Percentiles rank a stretch among this genome's conserved stretches.
These are phyloP conservation scores for Triplophysa siluroides DNA, from an alignment of 2,113 vertebrate genomes.

Conservation along the genomic window DNA sequence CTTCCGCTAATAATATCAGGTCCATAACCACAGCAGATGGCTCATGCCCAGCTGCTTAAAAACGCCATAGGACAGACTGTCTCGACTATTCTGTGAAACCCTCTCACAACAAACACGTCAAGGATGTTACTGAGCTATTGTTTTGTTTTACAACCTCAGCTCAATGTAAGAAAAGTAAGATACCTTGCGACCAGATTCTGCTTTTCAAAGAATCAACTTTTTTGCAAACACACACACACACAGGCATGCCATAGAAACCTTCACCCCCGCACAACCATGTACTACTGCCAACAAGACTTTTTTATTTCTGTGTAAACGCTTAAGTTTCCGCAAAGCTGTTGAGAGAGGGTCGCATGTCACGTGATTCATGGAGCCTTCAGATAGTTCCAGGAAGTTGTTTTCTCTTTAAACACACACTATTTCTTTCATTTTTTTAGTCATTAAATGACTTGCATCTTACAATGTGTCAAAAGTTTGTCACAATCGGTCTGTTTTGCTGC, in stretches of 20 bases:
- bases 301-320: too few relatives aligned
- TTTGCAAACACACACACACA: slow-evolving; percentile 3
- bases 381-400: too few relatives aligned
- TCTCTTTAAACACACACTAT: too few relatives aligned
- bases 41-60: not conserved
- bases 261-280: slow-evolving; percentile 8
- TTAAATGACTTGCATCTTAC: too few relatives aligned
- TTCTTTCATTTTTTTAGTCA: too few relatives aligned
- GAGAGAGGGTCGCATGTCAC: too few relatives aligned
- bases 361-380: too few relatives aligned
- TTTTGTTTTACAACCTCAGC: too few relatives aligned
- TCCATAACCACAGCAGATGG: not conserved
- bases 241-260: slow-evolving; percentile 45
- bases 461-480: too few relatives aligned
- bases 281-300: not conserved
- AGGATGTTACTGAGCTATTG: not conserved
- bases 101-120: slow-evolving; percentile 8
- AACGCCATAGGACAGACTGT: not conserved
- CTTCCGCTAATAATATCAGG: not conserved
- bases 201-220: not conserved
- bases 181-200: not conserved
- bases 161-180: not conserved
- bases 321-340: too few relatives aligned
- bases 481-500: too few relatives aligned
- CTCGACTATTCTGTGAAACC: not conserved